Evolutionary conservation across 2,797 vertebrate genomes (phyloP).

Genomic region (Oreortyx pictus): DNA sequence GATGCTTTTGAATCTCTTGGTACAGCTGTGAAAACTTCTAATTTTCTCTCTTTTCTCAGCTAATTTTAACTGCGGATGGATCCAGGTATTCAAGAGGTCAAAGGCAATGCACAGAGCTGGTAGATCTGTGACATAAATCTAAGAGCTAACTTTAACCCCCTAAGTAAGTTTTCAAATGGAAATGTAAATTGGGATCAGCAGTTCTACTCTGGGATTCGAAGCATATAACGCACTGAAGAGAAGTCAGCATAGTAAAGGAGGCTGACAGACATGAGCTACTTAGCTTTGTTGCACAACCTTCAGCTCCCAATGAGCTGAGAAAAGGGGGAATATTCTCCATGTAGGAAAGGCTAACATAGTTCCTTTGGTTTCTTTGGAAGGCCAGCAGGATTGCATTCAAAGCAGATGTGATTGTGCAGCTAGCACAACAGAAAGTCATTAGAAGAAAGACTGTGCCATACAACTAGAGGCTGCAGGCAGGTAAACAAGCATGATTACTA

Average conservation of each 20-base stretch:
- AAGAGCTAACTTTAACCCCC: not conserved
- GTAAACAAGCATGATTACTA: not conserved
- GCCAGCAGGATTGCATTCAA: not conserved
- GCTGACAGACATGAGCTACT: not conserved
- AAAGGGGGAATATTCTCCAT: not conserved
- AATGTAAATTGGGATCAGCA: not conserved
- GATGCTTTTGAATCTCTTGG: not conserved
- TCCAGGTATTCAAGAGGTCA: not conserved
- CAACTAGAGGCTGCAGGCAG: not conserved
- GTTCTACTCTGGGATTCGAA: not conserved
- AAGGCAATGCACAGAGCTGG: not conserved
- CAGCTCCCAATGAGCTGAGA: not conserved
- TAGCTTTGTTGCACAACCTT: not conserved
- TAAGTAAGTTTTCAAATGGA: not conserved
- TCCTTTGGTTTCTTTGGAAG: not conserved
- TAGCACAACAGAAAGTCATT: conserved; percentile 5
- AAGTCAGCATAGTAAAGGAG: not conserved
- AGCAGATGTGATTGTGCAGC: not conserved
- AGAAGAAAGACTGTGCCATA: not conserved
- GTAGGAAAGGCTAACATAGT: not conserved
- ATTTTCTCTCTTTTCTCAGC: not conserved
- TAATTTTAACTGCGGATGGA: not conserved
- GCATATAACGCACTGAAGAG: not conserved
- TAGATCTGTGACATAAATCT: not conserved
- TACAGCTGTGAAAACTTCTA: not conserved